phyloP scores from a whole-genome alignment of 2,113 vertebrate species.

The Aleadryas rufinucha region DNA sequence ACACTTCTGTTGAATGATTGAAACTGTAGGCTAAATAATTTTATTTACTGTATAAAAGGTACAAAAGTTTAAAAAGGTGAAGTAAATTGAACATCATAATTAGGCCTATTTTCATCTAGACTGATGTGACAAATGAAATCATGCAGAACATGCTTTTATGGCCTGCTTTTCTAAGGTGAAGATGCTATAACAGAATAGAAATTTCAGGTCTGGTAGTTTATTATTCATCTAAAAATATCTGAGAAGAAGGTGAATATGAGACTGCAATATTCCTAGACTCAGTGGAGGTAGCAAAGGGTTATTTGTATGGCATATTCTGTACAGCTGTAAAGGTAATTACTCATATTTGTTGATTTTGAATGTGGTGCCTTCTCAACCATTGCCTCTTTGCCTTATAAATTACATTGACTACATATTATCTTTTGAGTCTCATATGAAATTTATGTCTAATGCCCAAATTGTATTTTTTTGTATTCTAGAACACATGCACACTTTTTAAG shows the following conservation, averaged over 20 bases:
- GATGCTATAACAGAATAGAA: background rate
- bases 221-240: background rate
- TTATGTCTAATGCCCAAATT: background rate
- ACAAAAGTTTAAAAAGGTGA: background rate
- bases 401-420: background rate
- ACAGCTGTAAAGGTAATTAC: background rate
- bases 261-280: background rate
- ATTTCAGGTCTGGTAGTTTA: background rate
- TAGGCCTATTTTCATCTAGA: background rate
- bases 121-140: background rate
- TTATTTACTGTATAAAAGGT: background rate
- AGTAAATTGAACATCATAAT: background rate
- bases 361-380: background rate
- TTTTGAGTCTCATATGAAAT: conserved; percentile 14
- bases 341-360: background rate
- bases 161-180: background rate
- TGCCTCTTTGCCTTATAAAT: conserved; percentile 32
- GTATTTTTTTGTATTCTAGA: background rate
- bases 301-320: background rate
- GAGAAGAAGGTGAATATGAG: background rate
- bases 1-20: background rate
- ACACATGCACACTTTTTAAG: background rate
- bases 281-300: background rate
- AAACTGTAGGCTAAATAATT: background rate
- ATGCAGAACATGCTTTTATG: background rate